phyloP scores from a whole-genome alignment of 2,797 vertebrate genomes.

The Sternarchorhynchus goeldii region DNA sequence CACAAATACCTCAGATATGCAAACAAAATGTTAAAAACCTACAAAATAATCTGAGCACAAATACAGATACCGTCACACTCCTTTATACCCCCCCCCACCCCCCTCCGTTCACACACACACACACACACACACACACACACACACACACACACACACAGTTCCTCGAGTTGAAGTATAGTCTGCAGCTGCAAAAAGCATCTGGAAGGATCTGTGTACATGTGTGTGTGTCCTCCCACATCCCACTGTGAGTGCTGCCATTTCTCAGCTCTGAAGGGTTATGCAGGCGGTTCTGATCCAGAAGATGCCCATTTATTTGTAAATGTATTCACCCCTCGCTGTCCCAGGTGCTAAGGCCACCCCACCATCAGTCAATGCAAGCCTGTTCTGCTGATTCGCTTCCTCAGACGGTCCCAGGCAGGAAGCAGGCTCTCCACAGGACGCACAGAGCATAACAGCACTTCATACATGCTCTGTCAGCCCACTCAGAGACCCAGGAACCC shows the following conservation, averaged over 20 bases:
- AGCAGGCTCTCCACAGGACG: slow-evolving; percentile 51
- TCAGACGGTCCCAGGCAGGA: slow-evolving; percentile 58
- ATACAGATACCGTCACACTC: neutral
- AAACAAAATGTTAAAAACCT: slow-evolving; percentile 9
- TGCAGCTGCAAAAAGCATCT: slow-evolving; percentile 74
- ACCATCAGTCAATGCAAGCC: slow-evolving; percentile 51
- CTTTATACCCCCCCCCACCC: too few relatives aligned
- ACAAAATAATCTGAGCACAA: neutral
- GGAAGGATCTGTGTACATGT: slow-evolving; percentile 47
- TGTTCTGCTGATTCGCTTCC: slow-evolving; percentile 38
- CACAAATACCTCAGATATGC: neutral
- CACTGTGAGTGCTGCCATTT: slow-evolving; percentile 14
- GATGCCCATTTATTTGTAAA: slow-evolving; percentile 55
- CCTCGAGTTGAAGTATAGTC: slow-evolving; percentile 6
- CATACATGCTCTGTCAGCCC: slow-evolving; percentile 54
- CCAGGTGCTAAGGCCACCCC: slow-evolving; percentile 54
- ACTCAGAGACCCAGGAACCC: slow-evolving; percentile 27
- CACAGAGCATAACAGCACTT: slow-evolving; percentile 50
- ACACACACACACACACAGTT: slow-evolving; percentile 33
- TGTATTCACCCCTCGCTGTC: slow-evolving; percentile 54
- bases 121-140: slow-evolving; percentile 32
- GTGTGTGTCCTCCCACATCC: slow-evolving; percentile 7
- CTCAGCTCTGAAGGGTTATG: slow-evolving; percentile 22
- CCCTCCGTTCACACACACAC: slow-evolving; percentile 4
- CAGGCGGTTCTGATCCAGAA: slow-evolving; percentile 50